phyloP scores from a whole-genome alignment of 2,113 vertebrate genomes.

The Calyptommatus sinebrachiatus region DNA sequence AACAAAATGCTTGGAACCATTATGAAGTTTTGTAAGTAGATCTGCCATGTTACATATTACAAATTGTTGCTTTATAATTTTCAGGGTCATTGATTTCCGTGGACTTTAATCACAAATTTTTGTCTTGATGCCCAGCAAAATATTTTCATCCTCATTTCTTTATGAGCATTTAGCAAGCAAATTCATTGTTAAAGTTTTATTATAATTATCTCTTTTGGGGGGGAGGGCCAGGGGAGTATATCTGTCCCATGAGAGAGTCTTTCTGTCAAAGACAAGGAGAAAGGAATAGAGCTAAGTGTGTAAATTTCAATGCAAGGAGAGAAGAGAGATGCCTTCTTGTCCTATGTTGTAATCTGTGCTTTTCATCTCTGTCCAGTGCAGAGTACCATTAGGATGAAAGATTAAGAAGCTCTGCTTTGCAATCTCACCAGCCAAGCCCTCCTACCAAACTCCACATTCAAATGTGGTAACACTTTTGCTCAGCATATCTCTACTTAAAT shows the following conservation, averaged over 20 bases:
- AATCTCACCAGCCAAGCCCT: slow-evolving; percentile 26
- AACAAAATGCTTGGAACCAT: slow-evolving; percentile 12
- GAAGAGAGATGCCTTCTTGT: not conserved
- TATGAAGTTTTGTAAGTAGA: slow-evolving; percentile 7
- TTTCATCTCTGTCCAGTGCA: slow-evolving; percentile 31
- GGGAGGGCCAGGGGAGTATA: not conserved
- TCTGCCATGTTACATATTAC: not conserved
- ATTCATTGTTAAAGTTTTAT: not conserved
- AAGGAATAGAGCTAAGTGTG: not conserved
- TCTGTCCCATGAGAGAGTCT: not conserved
- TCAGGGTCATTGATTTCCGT: not conserved
- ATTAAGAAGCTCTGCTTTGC: slow-evolving; percentile 36
- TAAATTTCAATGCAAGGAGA: slow-evolving; percentile 5
- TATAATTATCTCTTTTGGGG: not conserved
- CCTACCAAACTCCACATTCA: not conserved
- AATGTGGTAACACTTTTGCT: slow-evolving; percentile 38
- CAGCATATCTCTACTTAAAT: slow-evolving; percentile 34
- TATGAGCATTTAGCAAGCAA: not conserved
- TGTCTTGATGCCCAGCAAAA: slow-evolving; percentile 9
- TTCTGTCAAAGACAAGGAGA: not conserved
- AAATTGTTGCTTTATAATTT: slow-evolving; percentile 13
- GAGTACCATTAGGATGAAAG: slow-evolving; percentile 43
- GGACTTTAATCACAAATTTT: slow-evolving; percentile 22
- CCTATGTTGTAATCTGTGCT: slow-evolving; percentile 9
- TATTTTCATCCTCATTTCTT: slow-evolving; percentile 11